phyloP scores from a whole-genome alignment of 1,140 invertebrate genomes.

The Aphelenchoides fujianensis region DNA sequence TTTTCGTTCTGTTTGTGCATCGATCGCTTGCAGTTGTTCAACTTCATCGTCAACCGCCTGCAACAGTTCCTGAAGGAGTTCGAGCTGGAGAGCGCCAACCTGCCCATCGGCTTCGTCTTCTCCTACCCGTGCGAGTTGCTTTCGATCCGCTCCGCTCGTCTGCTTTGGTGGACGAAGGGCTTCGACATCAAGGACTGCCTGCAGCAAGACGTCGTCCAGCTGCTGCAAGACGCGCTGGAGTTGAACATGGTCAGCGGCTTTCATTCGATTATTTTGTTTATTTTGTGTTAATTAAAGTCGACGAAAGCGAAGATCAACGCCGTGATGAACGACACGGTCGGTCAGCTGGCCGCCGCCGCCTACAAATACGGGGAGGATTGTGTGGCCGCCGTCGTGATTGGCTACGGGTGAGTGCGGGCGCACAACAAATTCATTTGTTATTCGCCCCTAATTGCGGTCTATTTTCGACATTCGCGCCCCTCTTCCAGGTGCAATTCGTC shows the following conservation, averaged over 20 bases:
- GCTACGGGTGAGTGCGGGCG: constrained; percentile 51
- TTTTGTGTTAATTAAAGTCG: constrained; percentile 47
- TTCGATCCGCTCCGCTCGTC: constrained; percentile 59
- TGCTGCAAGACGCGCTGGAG: constrained; percentile 59
- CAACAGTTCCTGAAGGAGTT: constrained; percentile 62
- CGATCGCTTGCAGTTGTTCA: constrained; percentile 56
- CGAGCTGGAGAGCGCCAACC: constrained; percentile 56
- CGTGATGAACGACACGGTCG: constrained; percentile 62
- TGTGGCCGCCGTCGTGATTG: constrained; percentile 57
- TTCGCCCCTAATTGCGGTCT: constrained; percentile 12
- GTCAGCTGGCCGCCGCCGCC: constrained; percentile 60
- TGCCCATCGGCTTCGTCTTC: constrained; percentile 62
- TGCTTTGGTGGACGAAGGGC: constrained; percentile 62
- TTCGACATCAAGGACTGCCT: constrained; percentile 62
- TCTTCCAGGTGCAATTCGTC: constrained; percentile 60
- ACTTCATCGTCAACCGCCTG: constrained; percentile 62
- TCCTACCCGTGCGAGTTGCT: constrained; percentile 61
- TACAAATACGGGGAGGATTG: constrained; percentile 60
- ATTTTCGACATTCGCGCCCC: no score
- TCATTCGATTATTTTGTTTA: constrained; percentile 25
- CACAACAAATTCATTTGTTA: no score
- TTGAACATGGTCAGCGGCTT: constrained; percentile 54
- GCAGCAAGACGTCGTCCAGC: constrained; percentile 57
- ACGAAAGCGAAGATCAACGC: constrained; percentile 60
- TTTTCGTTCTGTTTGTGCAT: constrained; percentile 28